phyloP scores from a whole-genome alignment of 2,888 invertebrate species.

The Drosophila nr. medialis region DNA sequence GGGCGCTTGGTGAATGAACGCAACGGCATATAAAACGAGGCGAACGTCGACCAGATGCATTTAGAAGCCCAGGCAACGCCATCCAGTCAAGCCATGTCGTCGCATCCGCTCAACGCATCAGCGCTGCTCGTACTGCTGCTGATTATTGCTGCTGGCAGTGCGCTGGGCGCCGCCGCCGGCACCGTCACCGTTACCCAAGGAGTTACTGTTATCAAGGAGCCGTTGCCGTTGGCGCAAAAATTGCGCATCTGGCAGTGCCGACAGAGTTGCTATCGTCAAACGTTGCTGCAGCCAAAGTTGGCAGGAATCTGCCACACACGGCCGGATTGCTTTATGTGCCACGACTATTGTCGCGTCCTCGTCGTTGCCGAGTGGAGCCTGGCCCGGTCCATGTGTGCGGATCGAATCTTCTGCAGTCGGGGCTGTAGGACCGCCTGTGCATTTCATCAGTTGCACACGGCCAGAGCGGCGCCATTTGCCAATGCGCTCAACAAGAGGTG shows the following conservation, averaged over 20 bases:
- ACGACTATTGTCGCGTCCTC: constrained; percentile 71
- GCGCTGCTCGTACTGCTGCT: constrained; percentile 24
- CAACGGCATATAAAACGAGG: constrained; percentile 49
- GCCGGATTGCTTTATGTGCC: constrained; percentile 76
- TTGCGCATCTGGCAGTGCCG: constrained; percentile 56
- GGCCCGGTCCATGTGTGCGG: constrained; percentile 69
- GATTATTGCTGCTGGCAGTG: constrained; percentile 23
- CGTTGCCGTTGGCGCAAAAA: constrained; percentile 27
- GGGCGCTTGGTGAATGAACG: constrained; percentile 54
- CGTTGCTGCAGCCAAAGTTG: constrained; percentile 20
- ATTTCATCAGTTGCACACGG: constrained; percentile 46
- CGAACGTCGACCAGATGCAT: constrained; percentile 9
- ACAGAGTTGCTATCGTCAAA: constrained; percentile 58
- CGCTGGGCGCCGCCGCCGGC: constrained; percentile 47
- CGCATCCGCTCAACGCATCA: background rate
- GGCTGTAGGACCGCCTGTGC: constrained; percentile 72
- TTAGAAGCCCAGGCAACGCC: constrained; percentile 52
- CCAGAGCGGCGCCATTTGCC: constrained; percentile 6
- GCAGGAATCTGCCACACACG: constrained; percentile 49
- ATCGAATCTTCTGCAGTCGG: constrained; percentile 62
- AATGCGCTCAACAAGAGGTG: constrained; percentile 26
- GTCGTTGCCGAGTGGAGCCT: constrained; percentile 57
- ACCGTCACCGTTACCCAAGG: background rate
- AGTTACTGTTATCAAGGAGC: background rate
- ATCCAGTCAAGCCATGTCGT: constrained; percentile 20